phyloP scores from a whole-genome alignment of 2,888 invertebrate species.

The Epirrhoe tristata region DNA sequence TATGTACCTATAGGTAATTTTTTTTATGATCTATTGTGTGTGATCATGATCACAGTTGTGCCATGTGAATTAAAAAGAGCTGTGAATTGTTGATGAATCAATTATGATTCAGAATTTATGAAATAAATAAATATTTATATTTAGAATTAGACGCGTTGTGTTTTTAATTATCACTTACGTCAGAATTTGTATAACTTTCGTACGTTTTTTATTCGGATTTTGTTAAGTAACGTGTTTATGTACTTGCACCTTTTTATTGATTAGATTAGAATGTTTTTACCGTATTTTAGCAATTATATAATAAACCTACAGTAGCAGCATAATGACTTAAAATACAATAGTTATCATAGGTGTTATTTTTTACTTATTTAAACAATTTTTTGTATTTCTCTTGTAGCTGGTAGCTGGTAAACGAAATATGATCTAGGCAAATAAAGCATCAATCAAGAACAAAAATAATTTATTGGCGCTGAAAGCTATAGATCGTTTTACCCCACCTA shows the following conservation, averaged over 20 bases:
- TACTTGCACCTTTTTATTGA: too few species aligned
- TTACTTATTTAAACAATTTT: not conserved
- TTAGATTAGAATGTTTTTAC: too few species aligned
- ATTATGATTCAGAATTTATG: not conserved
- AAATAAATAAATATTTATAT: not conserved
- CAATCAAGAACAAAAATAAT: constrained; percentile 19
- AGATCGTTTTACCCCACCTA: constrained; percentile 27
- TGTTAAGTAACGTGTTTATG: too few species aligned
- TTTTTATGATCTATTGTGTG: not conserved
- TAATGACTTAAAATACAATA: too few species aligned
- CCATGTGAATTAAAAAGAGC: not conserved
- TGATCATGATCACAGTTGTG: not conserved
- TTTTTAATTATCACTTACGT: too few species aligned
- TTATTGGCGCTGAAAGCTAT: constrained; percentile 22
- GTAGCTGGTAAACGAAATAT: not conserved
- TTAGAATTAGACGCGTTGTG: not conserved
- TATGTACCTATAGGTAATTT: not conserved
- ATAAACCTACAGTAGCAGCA: too few species aligned
- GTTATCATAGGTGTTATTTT: not conserved
- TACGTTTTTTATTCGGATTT: not conserved
- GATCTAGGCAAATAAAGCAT: constrained; percentile 17
- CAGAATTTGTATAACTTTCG: not conserved
- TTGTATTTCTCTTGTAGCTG: not conserved
- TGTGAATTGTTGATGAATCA: not conserved
- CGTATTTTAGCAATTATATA: too few species aligned